Base-by-base conservation (phyloP, 2,113 vertebrate species). In the Cyanocitta stelleri region DNA sequence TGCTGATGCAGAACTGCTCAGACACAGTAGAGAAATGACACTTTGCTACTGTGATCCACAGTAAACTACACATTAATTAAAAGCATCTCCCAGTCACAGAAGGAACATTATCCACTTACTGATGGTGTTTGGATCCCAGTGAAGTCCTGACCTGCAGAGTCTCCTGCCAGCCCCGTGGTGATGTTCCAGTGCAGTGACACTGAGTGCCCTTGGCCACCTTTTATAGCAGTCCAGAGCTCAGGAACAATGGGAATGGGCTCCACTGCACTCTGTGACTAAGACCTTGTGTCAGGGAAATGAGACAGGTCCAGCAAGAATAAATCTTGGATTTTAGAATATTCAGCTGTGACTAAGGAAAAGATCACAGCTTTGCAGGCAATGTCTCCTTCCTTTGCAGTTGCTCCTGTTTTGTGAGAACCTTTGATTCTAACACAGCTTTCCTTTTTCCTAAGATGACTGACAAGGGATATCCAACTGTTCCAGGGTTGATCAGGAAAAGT, bases 171-270 rank as follows among this genome's bases (percentile, higher is more conserved):
- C 35, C 68, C 16, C 9, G 37, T 17, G 2, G 9, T 29, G 79
- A 46, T 1, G 71, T 58, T 71, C 52, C 77, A 46, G 67, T 33
- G 62, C 90, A 87, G 9, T 67, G 87, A 74, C 71, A 39, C 55
- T 3, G 0, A 43, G 66, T 37, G 74, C 71, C 86, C 91, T 33
- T 51, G 89, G 6, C 35, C 14, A 14, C 52, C 95, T 96, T 97
- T 96, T 96, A 93, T 94, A 97, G 29, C 91, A 92, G 73, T 86
- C 75, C 94, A 54, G 89, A 43, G n/a, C 73, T 32, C 91, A 63
- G 73, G 35, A 79, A 93, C 95, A 96, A 91, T 72, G 62, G 92
- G 13, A 35, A 62, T 8, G 39, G 85, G 61, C 80, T 84, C 64
- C 8, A 2, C 56, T 44, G 91, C 85, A 8, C 63, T n/a, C 59